Percentiles rank a stretch among this genome's conserved stretches.
phyloP scores from a whole-genome alignment of 2,113 vertebrate genomes.

The Myiopsitta monachus region DNA sequence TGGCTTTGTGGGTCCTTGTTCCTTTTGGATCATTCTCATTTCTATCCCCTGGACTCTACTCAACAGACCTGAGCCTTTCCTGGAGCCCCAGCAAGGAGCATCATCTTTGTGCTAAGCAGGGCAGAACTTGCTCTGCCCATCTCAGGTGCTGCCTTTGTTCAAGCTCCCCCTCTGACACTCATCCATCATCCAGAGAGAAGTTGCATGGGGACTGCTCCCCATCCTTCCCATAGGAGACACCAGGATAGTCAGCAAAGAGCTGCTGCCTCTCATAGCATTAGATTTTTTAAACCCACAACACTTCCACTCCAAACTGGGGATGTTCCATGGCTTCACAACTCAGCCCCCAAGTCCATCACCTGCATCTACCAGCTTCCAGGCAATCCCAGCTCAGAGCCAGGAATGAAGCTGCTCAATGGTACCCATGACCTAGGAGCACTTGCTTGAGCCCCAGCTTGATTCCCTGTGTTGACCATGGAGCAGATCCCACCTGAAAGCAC shows the following conservation, averaged over 20 bases:
- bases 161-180: neutral
- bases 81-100: neutral
- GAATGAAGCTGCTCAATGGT: neutral
- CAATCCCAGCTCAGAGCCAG: neutral
- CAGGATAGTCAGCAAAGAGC: neutral
- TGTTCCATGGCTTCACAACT: fast-evolving
- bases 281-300: neutral
- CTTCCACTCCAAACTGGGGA: neutral
- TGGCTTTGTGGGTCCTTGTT: neutral
- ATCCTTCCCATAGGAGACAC: neutral
- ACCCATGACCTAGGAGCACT: fast-evolving
- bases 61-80: neutral
- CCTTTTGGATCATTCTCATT: neutral
- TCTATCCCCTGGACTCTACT: neutral
- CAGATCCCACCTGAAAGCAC: neutral
- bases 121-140: neutral
- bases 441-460: neutral
- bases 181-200: neutral
- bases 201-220: neutral
- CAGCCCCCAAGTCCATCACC: neutral
- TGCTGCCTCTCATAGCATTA: neutral
- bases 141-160: neutral
- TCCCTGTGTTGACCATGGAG: fast-evolving
- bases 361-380: neutral
- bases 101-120: neutral